Evolutionary conservation across 2,888 invertebrate species (phyloP), one percentile per base, ranked within the genome.

Genomic region (Rosalia funebris): DNA sequence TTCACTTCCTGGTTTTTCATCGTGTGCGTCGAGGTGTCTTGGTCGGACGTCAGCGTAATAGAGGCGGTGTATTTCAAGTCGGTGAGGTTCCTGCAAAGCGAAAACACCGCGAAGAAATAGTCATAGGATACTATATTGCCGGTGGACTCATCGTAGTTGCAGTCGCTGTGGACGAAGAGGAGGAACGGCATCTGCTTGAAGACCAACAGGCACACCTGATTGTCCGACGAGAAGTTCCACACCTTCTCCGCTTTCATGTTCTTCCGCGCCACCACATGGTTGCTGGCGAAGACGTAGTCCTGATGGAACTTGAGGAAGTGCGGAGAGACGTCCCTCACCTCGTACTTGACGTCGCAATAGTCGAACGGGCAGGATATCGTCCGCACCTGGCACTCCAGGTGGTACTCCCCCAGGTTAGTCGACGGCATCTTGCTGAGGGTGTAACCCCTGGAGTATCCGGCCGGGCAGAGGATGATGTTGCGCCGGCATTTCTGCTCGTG

Each of bases 211-310:
- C 66, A 66, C 14, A 66, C 63, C 32, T 66, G 59, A 0, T 59
- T 62, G 34, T 66, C 66, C 2, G 60, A 25, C 16, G 36, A 31
- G 42, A 62, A 66, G 57, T 66, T 62, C 66, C 66, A 66, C 5
- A 63, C 57, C 36, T 66, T 66, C 19, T 66, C 61, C 16, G 42
- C 63, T 20, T 66, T 66, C 10, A 66, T 41, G 32, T 57, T 63
- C 41, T 66, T 66, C 12, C 44, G 46, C 1, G 66, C 66, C 17
- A 46, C 42, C 0, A 63, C 62, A 1, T 37, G 31, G 31, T 32
- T 36, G 34, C 54, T 57, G n/a, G 36, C 14, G 46, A 66, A 63
- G 20, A 66, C 25, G 53, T 66, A 62, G n/a, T 61, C 66, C 12
- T 44, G 52, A 48, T 66, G 66, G 46, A 48, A 58, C 36, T 62